These are phyloP conservation scores for Drosophila anomalata DNA, from an alignment of 2,888 invertebrate species.

Conservation along the genomic window DNA sequence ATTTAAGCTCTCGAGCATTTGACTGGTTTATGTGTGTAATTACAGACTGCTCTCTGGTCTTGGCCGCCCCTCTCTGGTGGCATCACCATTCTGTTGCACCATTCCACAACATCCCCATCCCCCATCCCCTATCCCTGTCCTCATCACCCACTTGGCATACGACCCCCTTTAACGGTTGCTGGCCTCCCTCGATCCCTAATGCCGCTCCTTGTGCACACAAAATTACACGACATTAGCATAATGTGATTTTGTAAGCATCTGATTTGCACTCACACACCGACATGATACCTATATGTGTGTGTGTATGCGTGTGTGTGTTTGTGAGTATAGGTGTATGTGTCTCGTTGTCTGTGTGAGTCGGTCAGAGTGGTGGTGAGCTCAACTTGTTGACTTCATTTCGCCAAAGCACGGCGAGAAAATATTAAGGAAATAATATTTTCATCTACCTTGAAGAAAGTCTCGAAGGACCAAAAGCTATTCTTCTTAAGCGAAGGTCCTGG, in stretches of 20 bases:
- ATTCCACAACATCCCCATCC: not conserved
- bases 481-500: not conserved
- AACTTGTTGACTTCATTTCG: conserved; percentile 69
- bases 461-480: not conserved
- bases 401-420: conserved; percentile 13
- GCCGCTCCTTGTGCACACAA: conserved; percentile 52
- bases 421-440: not conserved
- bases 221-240: conserved; percentile 72
- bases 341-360: conserved; percentile 6
- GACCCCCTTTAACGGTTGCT: conserved; percentile 15
- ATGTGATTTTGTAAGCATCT: conserved; percentile 70
- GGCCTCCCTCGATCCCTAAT: conserved; percentile 21
- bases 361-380: conserved; percentile 46
- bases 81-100: conserved; percentile 1
- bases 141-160: conserved; percentile 17
- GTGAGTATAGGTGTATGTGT: not conserved
- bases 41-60: conserved; percentile 46
- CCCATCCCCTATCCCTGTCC: not conserved
- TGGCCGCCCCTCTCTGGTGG: not conserved
- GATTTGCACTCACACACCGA: conserved; percentile 57
- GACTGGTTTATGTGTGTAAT: conserved; percentile 68
- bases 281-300: conserved; percentile 17
- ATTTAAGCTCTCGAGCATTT: conserved; percentile 59
- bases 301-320: conserved; percentile 13
- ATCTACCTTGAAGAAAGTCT: not conserved